A percentile compares a stretch with the other conserved stretches of the same genome.
Conservation (phyloP, 2,113 vertebrate species). For the Apeltes quadracus region DNA sequence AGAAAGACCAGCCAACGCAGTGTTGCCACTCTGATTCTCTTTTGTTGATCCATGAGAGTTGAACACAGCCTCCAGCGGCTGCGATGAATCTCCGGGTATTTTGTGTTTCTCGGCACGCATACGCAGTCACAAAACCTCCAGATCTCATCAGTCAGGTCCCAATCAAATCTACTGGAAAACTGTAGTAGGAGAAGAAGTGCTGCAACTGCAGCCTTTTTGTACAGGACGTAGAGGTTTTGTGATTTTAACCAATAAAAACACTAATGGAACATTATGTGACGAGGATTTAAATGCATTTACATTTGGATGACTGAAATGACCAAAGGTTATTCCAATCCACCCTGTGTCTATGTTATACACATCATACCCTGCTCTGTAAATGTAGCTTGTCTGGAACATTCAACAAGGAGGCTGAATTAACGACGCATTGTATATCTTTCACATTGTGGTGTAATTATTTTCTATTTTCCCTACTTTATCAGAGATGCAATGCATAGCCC, state of each 20-base stretch:
- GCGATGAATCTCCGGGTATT: slow-evolving; percentile 18
- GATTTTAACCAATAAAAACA: not conserved
- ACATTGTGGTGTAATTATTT: not conserved
- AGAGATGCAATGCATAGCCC: not conserved
- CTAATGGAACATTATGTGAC: not conserved
- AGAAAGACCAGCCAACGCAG: slow-evolving; percentile 5
- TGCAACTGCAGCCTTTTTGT: not conserved
- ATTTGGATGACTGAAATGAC: not conserved
- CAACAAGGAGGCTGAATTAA: not conserved
- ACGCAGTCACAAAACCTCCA: slow-evolving; percentile 2
- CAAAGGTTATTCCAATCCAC: not conserved
- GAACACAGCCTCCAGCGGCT: slow-evolving; percentile 15
- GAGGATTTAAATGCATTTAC: not conserved
- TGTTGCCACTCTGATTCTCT: slow-evolving; percentile 17
- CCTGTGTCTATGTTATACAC: not conserved
- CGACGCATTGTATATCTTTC: not conserved
- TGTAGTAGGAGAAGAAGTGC: not conserved
- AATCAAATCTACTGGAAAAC: slow-evolving; percentile 19
- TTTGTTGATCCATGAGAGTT: slow-evolving; percentile 33
- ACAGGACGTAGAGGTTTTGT: not conserved
- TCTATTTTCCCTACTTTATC: not conserved
- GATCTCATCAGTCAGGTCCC: not conserved
- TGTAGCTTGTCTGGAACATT: slow-evolving; percentile 7
- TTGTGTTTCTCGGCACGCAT: slow-evolving; percentile 3
- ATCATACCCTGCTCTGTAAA: not conserved